Evolutionary conservation across 1,140 invertebrate species (phyloP).

Genomic region (Archivesica marissinica): DNA sequence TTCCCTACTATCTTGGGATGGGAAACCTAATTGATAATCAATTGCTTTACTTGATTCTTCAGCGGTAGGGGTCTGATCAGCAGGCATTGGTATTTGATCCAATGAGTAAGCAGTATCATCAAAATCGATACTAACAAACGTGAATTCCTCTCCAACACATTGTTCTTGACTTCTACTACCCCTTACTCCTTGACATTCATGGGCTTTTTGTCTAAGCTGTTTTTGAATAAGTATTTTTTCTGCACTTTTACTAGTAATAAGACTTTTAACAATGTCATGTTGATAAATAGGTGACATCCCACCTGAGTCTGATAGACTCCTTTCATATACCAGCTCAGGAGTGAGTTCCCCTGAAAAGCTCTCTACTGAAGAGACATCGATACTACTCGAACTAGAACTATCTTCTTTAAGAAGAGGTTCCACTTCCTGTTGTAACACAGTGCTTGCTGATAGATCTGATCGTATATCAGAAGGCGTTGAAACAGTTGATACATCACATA

Average conservation of each 20-base stretch:
- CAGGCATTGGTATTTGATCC: slow-evolving; percentile 93
- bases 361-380: slow-evolving; percentile 52
- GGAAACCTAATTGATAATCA: slow-evolving; percentile 85
- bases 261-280: slow-evolving; percentile 26
- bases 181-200: slow-evolving; percentile 71
- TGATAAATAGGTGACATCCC: slow-evolving; percentile 57
- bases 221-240: slow-evolving; percentile 75
- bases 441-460: slow-evolving; percentile 69
- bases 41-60: slow-evolving; percentile 82
- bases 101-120: slow-evolving; percentile 96
- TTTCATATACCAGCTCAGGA: slow-evolving; percentile 53
- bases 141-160: slow-evolving; percentile 76
- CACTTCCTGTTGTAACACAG: slow-evolving; percentile 66
- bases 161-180: slow-evolving; percentile 83
- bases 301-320: slow-evolving; percentile 61
- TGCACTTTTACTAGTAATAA: slow-evolving; percentile 76
- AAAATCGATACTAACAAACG: slow-evolving; percentile 86
- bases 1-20: background rate
- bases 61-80: slow-evolving; percentile 81
- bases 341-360: slow-evolving; percentile 50
- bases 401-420: slow-evolving; percentile 59
- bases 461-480: slow-evolving; percentile 68
- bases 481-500: slow-evolving; percentile 65
- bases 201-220: slow-evolving; percentile 29
- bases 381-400: slow-evolving; percentile 64